A percentile compares a stretch with the other conserved stretches of the same genome.
phyloP scores from a whole-genome alignment of 2,797 vertebrate species.

The Pogonophryne albipinna region DNA sequence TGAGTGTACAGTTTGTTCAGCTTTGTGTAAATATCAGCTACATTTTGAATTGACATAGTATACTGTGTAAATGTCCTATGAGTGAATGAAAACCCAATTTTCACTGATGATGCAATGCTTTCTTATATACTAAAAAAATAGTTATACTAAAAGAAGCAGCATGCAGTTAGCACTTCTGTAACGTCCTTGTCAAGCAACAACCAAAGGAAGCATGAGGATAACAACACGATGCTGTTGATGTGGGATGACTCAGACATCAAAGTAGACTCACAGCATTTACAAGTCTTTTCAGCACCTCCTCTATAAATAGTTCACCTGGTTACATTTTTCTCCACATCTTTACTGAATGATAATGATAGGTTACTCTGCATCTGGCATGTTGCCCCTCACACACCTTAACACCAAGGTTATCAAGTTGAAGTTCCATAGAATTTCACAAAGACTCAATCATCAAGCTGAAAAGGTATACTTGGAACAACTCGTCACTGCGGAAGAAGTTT shows the following conservation, averaged over 20 bases:
- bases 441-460: conserved; percentile 43
- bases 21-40: not conserved
- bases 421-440: conserved; percentile 29
- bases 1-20: not conserved
- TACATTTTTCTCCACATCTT: conserved; percentile 31
- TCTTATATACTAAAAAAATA: conserved; percentile 5
- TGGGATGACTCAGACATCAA: conserved; percentile 59
- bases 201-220: conserved; percentile 27
- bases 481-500: conserved; percentile 21
- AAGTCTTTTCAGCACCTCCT: conserved; percentile 45
- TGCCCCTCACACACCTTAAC: conserved; percentile 23
- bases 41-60: not conserved
- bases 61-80: not conserved
- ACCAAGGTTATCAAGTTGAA: conserved; percentile 31
- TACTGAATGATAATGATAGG: conserved; percentile 25
- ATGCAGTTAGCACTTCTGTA: conserved; percentile 12
- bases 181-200: conserved; percentile 27
- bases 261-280: conserved; percentile 41
- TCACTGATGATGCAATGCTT: not conserved
- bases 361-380: conserved; percentile 31
- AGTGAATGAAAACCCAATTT: not conserved
- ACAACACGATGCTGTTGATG: conserved; percentile 42
- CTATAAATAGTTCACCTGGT: conserved; percentile 54
- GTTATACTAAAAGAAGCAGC: not conserved
- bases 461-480: conserved; percentile 22